phyloP scores from a whole-genome alignment of 2,888 invertebrate species.

The Anthophora plumipes region DNA sequence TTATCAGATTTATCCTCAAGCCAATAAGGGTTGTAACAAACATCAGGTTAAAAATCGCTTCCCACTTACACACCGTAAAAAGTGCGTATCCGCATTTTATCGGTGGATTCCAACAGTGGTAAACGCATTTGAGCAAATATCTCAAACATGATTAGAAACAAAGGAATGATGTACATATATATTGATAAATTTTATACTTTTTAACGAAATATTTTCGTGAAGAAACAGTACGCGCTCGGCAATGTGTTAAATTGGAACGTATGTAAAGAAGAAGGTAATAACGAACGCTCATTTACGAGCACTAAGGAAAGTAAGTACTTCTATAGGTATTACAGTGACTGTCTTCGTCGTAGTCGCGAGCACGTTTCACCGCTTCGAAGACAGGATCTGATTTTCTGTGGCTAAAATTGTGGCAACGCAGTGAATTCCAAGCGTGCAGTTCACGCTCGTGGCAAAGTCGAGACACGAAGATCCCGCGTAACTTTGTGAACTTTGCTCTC shows the following conservation, averaged over 20 bases:
- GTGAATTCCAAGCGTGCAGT: slow-evolving; percentile 5
- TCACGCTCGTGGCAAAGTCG: not conserved
- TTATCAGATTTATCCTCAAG: no score
- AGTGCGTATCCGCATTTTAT: no score
- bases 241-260: not conserved
- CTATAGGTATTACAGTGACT: no score
- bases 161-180: no score
- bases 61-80: no score
- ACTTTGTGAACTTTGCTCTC: slow-evolving; percentile 23
- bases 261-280: not conserved
- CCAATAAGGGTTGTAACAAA: no score
- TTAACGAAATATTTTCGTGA: not conserved
- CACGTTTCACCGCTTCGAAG: slow-evolving; percentile 23
- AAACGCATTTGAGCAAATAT: no score
- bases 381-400: slow-evolving; percentile 7
- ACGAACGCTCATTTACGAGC: slow-evolving; percentile 4
- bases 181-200: no score
- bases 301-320: not conserved
- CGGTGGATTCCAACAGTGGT: no score
- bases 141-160: no score
- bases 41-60: no score
- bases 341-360: not conserved
- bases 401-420: slow-evolving; percentile 16
- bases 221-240: no score
- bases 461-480: not conserved